Evolutionary conservation across 2,113 vertebrate genomes (phyloP).

Genomic region (Vulpes ferrilata): DNA sequence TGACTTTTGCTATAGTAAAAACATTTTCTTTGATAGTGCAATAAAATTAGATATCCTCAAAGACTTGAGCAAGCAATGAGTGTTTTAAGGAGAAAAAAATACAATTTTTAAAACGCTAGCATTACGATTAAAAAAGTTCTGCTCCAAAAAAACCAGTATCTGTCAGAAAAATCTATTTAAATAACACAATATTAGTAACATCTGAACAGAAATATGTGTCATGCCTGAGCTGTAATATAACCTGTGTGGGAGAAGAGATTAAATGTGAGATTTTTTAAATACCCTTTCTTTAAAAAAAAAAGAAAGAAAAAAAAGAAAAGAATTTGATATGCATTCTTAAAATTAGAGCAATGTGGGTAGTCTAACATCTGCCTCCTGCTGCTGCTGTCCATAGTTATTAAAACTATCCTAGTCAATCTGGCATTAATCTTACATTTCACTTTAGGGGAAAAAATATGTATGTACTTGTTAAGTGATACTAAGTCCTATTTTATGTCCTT

Average conservation of each 20-base stretch:
- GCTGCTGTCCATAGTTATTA: conserved; percentile 20
- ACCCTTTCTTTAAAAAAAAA: background rate
- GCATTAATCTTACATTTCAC: background rate
- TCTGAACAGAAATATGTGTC: background rate
- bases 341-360: conserved; percentile 25
- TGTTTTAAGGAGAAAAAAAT: conserved; percentile 68
- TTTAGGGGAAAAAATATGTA: background rate
- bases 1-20: conserved; percentile 50
- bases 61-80: conserved; percentile 20
- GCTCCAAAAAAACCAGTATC: conserved; percentile 44
- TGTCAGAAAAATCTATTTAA: conserved; percentile 67
- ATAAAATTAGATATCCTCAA: conserved; percentile 62
- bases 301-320: background rate
- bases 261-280: conserved; percentile 49
- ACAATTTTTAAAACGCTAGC: conserved; percentile 50
- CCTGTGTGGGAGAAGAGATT: background rate
- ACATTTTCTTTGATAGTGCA: conserved; percentile 54
- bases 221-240: conserved; percentile 51
- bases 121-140: conserved; percentile 63
- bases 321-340: background rate
- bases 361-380: conserved; percentile 24
- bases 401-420: background rate
- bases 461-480: background rate
- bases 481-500: background rate
- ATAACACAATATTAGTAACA: background rate